Evolutionary conservation across 2,888 invertebrate species (phyloP), one percentile per base, ranked within the genome.

Genomic region (Tinea semifulvella): DNA sequence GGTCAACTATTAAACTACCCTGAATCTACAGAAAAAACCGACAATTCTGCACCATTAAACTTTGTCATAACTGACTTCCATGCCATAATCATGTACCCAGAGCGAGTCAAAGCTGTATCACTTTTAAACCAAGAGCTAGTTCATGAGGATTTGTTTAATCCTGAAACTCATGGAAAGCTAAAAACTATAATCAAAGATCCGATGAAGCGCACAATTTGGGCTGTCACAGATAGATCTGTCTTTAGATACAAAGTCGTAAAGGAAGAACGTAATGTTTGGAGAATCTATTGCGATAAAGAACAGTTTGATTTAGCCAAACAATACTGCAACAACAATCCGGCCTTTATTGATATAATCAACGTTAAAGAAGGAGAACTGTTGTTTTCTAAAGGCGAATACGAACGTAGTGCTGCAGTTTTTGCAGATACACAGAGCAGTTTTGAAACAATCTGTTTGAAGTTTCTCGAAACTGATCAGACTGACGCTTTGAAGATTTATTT

Each of bases 381-480:
- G 2, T 97, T 96, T 58, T 84, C 86, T 4, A 86, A 89, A 50
- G 88, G 88, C 47, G 84, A 91, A 69, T 96, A 88, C 56, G 86
- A 90, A 47, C 85, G 87, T 53, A 95, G 96, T 64, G 98, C 98
- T 0, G 83, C 88, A 54, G 86, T 92, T 52, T 98, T 91, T 65
- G 95, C 98, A 0, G 89, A 94, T 56, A 96, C 97, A 0, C 88
- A 91, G 55, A 90, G 91, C 31, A 92, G 96, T 14, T 98, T 99
- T 63, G 98, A 98, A 75, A 94, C 94, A 55, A 88, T 98, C 26
- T 93, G 96, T 45, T 79, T 98, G 8, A 96, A 96, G 63, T 97
- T 98, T 65, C 77, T 96, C 13, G 87, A 91, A 63, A 83, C 88
- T 0, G 86, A 90, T 46, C 85, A 96, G 61, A 89, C 91, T 47